Base-by-base conservation (phyloP, 2,888 invertebrate genomes). In the Drosophila prostipennis region DNA sequence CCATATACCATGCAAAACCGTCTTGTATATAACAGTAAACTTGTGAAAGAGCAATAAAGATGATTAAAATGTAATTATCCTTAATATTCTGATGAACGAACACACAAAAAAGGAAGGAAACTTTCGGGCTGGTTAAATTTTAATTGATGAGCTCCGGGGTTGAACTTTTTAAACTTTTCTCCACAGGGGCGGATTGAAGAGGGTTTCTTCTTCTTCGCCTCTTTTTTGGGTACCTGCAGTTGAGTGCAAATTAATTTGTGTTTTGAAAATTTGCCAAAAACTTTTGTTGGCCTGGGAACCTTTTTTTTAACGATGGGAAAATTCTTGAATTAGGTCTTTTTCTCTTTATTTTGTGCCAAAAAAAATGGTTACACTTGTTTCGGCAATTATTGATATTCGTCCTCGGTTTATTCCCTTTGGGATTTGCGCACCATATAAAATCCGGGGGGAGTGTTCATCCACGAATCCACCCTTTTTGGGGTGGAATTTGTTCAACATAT, bases 1-100 rank as follows among this genome's bases (percentile, higher is more conserved):
- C 14, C 19, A 63, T 78, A 75, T 61, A 77, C 79, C 76, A 74
- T 77, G 80, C 80, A 67, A 77, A 85, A 67, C 26, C 56, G 39
- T 72, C 69, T 74, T 71, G 74, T 77, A 81, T 60, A 84, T 81
- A 79, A 67, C 82, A 82, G 87, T 77, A 76, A 88, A 88, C 74
- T 87, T 85, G 85, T 85, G 79, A 89, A 89, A 86, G 88, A 89
- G 86, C 88, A 83, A 88, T 90, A 80, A 87, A 88, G 88, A 89
- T 90, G 84, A 90, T 90, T 90, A 90, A 90, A 90, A 88, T 87
- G 90, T 89, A 89, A 89, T 88, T 86, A 88, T 81, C 81, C 84
- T 79, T 81, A 84, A 88, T 86, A 83, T 86, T 76, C 78, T 77
- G 77, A 78, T 46, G 64, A 75, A 61, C 58, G 58, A 57, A 26